Conservation (phyloP, 2,888 invertebrate genomes). For the Watsonalla cultraria region DNA sequence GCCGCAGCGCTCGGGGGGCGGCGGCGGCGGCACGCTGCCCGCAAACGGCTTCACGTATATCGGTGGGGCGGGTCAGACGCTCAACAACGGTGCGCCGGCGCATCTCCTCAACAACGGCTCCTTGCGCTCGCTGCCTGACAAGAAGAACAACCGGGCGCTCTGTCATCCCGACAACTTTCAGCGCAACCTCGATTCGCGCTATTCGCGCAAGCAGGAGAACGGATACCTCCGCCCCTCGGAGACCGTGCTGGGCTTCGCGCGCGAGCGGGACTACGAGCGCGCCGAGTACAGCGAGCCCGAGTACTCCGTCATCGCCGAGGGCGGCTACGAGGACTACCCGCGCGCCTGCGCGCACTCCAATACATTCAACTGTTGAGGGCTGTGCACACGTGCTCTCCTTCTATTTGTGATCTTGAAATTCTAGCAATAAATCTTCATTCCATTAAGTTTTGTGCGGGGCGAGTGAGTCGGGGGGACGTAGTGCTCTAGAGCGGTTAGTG, state of each 20-base stretch:
- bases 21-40: constrained; percentile 79
- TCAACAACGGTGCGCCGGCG: constrained; percentile 74
- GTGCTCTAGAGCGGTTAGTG: constrained; percentile 73
- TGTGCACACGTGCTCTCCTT: constrained; percentile 43
- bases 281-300: constrained; percentile 72
- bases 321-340: constrained; percentile 58
- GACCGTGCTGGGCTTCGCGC: constrained; percentile 63
- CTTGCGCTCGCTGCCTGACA: constrained; percentile 68
- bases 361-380: constrained; percentile 76
- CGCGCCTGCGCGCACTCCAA: constrained; percentile 70
- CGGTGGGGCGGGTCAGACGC: constrained; percentile 80
- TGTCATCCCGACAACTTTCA: constrained; percentile 74
- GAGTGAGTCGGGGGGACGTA: constrained; percentile 60
- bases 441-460: constrained; percentile 70
- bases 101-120: constrained; percentile 74
- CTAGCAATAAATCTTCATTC: constrained; percentile 80
- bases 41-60: constrained; percentile 88
- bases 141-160: constrained; percentile 65
- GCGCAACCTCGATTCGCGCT: constrained; percentile 71
- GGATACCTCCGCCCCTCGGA: constrained; percentile 71
- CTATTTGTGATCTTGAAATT: constrained; percentile 77
- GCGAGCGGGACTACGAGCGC: constrained; percentile 52
- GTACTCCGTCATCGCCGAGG: constrained; percentile 73
- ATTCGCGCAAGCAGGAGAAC: constrained; percentile 74
- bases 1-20: constrained; percentile 74